Evolutionary conservation across 2,113 vertebrate species (phyloP).

Genomic region (Lanius ludovicianus): DNA sequence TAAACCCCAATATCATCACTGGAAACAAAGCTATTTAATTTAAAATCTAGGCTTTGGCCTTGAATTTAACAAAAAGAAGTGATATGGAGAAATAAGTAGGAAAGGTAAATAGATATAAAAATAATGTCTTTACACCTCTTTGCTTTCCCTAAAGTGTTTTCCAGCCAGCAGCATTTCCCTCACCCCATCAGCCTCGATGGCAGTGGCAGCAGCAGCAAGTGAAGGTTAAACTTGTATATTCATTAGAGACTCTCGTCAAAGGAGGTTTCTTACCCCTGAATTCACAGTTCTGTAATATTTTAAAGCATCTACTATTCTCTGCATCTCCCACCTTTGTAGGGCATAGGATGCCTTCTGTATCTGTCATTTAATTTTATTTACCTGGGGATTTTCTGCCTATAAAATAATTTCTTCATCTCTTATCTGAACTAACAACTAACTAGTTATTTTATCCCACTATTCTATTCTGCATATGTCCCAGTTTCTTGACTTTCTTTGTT

Average conservation of each 20-base stretch:
- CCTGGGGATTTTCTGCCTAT: rapidly evolving
- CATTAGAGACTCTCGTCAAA: background rate
- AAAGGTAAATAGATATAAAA: background rate
- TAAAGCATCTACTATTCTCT: background rate
- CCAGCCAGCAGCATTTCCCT: background rate
- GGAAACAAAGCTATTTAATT: constrained; percentile 38
- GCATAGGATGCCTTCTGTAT: background rate
- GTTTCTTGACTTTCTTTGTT: background rate
- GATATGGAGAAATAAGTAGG: background rate
- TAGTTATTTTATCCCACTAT: background rate
- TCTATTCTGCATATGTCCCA: background rate
- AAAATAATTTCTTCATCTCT: background rate
- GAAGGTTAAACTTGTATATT: background rate
- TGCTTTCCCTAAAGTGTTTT: background rate
- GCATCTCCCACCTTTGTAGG: background rate
- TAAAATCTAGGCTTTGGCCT: background rate
- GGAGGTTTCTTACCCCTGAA: background rate
- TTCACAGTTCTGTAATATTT: background rate
- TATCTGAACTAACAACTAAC: background rate
- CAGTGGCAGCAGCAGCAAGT: background rate
- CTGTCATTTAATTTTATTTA: background rate
- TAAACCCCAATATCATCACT: constrained; percentile 18
- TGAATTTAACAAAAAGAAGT: background rate
- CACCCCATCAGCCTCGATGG: background rate
- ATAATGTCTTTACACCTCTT: background rate